phyloP scores from a whole-genome alignment of 2,797 vertebrate genomes.

The Chloroceryle amazona region DNA sequence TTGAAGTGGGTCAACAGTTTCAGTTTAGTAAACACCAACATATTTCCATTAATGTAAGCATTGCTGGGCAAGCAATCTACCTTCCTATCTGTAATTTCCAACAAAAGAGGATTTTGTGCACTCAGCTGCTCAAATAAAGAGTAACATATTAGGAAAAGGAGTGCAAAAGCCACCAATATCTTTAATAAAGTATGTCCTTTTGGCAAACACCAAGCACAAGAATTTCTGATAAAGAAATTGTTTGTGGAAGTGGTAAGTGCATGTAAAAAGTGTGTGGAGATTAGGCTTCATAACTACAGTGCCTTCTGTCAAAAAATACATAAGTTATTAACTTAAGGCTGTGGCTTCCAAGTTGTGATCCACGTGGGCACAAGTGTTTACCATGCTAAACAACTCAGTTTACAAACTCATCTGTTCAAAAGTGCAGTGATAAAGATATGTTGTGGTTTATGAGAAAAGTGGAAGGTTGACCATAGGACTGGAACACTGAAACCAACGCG shows the following conservation, averaged over 20 bases:
- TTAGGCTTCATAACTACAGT: background rate
- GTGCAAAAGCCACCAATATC: background rate
- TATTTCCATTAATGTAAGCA: background rate
- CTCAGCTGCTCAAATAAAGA: background rate
- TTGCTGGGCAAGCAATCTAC: background rate
- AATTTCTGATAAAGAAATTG: background rate
- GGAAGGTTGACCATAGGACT: background rate
- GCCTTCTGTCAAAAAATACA: background rate
- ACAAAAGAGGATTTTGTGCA: background rate
- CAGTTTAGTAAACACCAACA: background rate
- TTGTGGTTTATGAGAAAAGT: background rate
- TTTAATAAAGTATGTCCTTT: background rate
- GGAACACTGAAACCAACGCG: background rate
- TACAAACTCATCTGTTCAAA: background rate
- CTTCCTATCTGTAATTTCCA: background rate
- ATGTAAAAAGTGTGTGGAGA: background rate
- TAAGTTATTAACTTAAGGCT: conserved; percentile 15
- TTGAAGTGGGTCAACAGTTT: background rate
- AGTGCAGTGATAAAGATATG: background rate
- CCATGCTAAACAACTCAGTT: background rate
- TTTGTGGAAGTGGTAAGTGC: background rate
- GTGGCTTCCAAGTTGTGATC: background rate
- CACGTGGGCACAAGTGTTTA: background rate
- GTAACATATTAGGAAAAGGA: background rate
- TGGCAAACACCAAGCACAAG: background rate